These are phyloP conservation scores for Dryomyza anilis DNA, from an alignment of 2,888 invertebrate species.

Conservation along the genomic window DNA sequence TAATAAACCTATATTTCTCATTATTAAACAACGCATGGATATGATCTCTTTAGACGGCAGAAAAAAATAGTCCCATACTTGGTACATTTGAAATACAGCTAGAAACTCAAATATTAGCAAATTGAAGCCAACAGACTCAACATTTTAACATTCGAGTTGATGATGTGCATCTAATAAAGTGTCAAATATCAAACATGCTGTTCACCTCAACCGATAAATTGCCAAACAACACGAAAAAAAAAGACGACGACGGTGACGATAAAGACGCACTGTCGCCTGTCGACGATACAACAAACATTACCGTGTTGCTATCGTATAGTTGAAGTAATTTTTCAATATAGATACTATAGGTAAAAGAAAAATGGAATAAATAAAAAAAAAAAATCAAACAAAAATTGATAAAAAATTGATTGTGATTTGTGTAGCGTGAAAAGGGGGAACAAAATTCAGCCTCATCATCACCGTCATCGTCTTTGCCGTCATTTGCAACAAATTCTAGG, in stretches of 20 bases:
- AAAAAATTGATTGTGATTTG: conserved; percentile 23
- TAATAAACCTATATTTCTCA: too few relatives aligned
- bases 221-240: not conserved
- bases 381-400: conserved; percentile 7
- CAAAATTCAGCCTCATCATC: conserved; percentile 3
- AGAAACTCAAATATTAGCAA: too few relatives aligned
- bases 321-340: not conserved
- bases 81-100: too few relatives aligned
- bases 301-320: too few relatives aligned
- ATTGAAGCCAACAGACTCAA: too few relatives aligned
- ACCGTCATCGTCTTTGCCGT: not conserved
- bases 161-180: conserved; percentile 55
- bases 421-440: conserved; percentile 6
- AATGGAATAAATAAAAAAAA: not conserved
- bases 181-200: conserved; percentile 43
- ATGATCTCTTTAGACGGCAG: too few relatives aligned
- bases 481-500: too few relatives aligned
- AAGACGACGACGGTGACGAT: not conserved
- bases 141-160: conserved; percentile 50
- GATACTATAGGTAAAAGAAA: too few relatives aligned
- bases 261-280: not conserved
- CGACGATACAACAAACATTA: not conserved
- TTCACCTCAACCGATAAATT: conserved; percentile 18
- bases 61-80: too few relatives aligned
- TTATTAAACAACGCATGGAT: too few relatives aligned